Conservation (phyloP, 2,888 invertebrate species). For the Anoncus sp. region DNA sequence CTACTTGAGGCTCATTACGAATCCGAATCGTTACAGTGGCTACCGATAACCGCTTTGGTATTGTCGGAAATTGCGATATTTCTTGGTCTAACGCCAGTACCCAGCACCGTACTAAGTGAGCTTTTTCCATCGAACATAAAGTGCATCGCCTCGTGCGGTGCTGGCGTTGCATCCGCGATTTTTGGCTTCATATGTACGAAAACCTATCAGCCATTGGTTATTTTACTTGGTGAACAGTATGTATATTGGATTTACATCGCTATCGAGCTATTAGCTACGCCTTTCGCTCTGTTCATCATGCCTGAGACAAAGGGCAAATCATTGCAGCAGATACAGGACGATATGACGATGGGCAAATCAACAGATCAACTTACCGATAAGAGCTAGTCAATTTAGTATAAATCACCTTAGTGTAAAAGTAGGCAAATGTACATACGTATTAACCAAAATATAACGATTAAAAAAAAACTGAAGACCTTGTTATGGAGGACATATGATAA, state of each 20-base stretch:
- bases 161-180: constrained; percentile 67
- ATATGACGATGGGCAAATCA: constrained; percentile 29
- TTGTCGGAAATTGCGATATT: constrained; percentile 64
- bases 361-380: neutral
- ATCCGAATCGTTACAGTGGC: constrained; percentile 65
- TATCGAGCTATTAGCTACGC: constrained; percentile 54
- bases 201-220: constrained; percentile 72
- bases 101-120: constrained; percentile 73
- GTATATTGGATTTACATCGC: constrained; percentile 71
- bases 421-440: neutral
- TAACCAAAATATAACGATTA: neutral
- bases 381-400: neutral
- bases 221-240: constrained; percentile 67
- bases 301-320: constrained; percentile 76
- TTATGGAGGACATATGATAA: neutral
- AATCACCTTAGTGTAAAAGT: neutral
- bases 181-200: constrained; percentile 71
- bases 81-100: constrained; percentile 69
- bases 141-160: constrained; percentile 70
- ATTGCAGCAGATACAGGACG: constrained; percentile 65
- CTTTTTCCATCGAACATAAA: constrained; percentile 73
- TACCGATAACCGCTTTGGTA: constrained; percentile 68
- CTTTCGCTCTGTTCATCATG: constrained; percentile 57
- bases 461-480: neutral
- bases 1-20: constrained; percentile 63